A percentile compares a stretch with the other conserved stretches of the same genome.
These are phyloP conservation scores for Drosophila longiperda DNA, from an alignment of 2,888 invertebrate genomes.

Conservation along the genomic window DNA sequence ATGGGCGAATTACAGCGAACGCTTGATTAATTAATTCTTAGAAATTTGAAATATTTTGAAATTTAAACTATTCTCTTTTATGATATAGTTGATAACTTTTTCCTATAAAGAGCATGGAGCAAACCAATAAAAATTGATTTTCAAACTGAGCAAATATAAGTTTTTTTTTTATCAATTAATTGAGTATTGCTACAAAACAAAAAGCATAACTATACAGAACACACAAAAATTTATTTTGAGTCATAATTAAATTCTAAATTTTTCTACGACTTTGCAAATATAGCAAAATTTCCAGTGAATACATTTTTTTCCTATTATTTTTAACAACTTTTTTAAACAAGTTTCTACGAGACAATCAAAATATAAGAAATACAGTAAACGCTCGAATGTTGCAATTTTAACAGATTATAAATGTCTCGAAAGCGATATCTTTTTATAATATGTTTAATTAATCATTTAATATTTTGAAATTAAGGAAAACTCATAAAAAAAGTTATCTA, in stretches of 20 bases:
- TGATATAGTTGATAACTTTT: not conserved
- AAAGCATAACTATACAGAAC: not conserved
- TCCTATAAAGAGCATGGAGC: not conserved
- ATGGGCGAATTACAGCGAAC: not conserved
- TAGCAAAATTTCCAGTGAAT: not conserved
- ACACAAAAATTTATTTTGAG: not conserved
- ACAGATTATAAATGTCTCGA: not conserved
- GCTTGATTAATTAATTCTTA: no score
- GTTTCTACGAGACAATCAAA: conserved; percentile 9
- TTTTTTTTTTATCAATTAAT: not conserved
- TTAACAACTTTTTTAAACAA: not conserved
- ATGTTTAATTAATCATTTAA: no score
- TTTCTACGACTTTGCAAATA: not conserved
- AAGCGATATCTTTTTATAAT: no score
- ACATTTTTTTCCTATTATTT: not conserved
- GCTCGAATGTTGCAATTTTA: not conserved
- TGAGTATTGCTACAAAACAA: not conserved
- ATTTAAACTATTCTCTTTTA: not conserved
- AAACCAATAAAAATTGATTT: not conserved
- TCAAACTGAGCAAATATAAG: not conserved
- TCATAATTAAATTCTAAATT: not conserved
- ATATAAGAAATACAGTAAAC: not conserved
- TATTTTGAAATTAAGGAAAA: no score
- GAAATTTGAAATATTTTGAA: not conserved
- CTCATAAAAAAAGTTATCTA: no score